Conservation (phyloP, 2,797 vertebrate genomes). For the Poecile montanus region DNA sequence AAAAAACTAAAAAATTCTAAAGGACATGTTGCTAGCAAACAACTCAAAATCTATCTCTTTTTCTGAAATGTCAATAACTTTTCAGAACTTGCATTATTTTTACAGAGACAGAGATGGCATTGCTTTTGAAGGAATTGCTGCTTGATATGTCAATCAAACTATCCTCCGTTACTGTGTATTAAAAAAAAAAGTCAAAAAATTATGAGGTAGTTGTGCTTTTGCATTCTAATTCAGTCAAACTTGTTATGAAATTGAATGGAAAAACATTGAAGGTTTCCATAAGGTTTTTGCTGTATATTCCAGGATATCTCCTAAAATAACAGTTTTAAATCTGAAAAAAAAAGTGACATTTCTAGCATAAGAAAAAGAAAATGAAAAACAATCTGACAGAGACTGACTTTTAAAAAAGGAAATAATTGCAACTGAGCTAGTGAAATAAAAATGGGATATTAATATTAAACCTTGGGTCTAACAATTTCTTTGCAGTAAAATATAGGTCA, state of each 20-base stretch:
- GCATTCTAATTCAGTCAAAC: constrained; percentile 46
- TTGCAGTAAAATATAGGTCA: not conserved
- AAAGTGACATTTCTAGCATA: not conserved
- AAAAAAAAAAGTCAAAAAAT: not conserved
- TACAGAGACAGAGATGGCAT: constrained; percentile 53
- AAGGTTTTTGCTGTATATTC: constrained; percentile 11
- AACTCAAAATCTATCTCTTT: constrained; percentile 71
- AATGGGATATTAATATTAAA: not conserved
- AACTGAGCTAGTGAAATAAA: not conserved
- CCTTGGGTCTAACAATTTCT: not conserved
- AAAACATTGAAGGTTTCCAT: constrained; percentile 30
- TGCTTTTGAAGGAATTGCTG: not conserved
- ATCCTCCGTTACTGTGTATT: constrained; percentile 19
- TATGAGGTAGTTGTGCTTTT: constrained; percentile 18
- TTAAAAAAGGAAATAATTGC: not conserved
- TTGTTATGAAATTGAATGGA: constrained; percentile 21
- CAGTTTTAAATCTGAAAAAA: not conserved
- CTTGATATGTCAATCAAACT: constrained; percentile 46
- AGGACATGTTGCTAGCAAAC: constrained; percentile 51
- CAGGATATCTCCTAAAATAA: constrained; percentile 30
- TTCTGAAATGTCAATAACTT: constrained; percentile 73
- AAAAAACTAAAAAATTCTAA: constrained; percentile 26
- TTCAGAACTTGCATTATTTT: constrained; percentile 61
- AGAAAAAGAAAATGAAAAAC: not conserved
- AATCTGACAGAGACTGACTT: not conserved